Conservation (phyloP, 2,113 vertebrate genomes). For the Ptychochromis oligacanthus region DNA sequence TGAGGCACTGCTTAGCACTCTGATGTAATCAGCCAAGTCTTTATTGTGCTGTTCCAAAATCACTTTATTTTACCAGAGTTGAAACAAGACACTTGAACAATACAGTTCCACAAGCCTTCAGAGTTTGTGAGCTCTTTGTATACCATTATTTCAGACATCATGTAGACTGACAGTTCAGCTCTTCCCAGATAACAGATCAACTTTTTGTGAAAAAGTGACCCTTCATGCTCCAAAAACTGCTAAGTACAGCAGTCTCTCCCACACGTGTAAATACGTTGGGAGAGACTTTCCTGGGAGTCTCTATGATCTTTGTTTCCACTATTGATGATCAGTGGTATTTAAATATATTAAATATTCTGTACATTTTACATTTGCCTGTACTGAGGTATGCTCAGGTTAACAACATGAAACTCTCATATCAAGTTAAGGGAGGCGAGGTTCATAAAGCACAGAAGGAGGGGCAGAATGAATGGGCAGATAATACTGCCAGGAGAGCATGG, state of each 20-base stretch:
- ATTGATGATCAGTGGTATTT: fast-evolving
- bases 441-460: conserved; percentile 6
- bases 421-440: conserved; percentile 37
- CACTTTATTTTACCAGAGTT: background rate
- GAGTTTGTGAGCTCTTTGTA: background rate
- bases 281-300: too few relatives aligned
- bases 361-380: background rate
- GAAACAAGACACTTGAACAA: background rate
- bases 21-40: background rate
- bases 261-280: background rate
- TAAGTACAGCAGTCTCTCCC: background rate
- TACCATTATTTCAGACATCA: background rate
- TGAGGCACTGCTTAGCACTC: background rate
- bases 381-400: background rate
- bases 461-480: conserved; percentile 42
- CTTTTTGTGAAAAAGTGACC: background rate
- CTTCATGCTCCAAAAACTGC: background rate
- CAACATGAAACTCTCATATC: conserved; percentile 19
- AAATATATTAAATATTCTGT: fast-evolving
- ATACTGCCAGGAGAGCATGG: conserved; percentile 22
- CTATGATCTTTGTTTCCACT: background rate
- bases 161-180: background rate
- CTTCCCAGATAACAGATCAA: too few relatives aligned
- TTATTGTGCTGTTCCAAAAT: background rate
- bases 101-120: background rate